These are phyloP conservation scores for Crenichthys baileyi DNA, from an alignment of 2,797 vertebrate genomes.

Conservation along the genomic window DNA sequence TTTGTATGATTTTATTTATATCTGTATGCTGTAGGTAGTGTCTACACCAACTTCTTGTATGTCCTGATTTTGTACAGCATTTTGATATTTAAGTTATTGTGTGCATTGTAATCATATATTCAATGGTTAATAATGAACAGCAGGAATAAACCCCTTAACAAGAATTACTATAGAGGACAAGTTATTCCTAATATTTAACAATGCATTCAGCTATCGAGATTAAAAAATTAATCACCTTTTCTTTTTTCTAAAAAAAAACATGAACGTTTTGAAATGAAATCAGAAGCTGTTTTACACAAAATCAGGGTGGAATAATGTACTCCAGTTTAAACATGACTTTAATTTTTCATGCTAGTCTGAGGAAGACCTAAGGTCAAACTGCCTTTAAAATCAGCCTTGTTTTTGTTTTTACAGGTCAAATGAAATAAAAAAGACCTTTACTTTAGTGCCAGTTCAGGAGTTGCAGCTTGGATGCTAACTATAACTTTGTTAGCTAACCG, in stretches of 20 bases:
- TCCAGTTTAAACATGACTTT: not conserved
- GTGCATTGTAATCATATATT: constrained; percentile 37
- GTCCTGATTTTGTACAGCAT: constrained; percentile 59
- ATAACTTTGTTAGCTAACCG: not conserved
- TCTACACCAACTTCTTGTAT: constrained; percentile 45
- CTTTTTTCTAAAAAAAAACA: not conserved
- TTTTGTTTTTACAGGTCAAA: not conserved
- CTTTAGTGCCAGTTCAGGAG: not conserved
- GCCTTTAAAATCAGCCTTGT: not conserved
- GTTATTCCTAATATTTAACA: constrained; percentile 31
- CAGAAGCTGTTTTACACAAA: not conserved
- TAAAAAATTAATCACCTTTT: not conserved
- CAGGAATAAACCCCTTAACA: constrained; percentile 29
- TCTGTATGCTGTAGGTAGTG: constrained; percentile 50
- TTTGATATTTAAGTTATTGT: constrained; percentile 63
- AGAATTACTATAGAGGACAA: constrained; percentile 17
- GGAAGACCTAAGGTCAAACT: not conserved
- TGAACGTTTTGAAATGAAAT: not conserved
- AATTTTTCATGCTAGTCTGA: not conserved
- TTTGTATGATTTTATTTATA: constrained; percentile 70
- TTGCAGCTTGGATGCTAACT: not conserved
- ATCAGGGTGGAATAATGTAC: not conserved
- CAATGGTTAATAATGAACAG: constrained; percentile 39
- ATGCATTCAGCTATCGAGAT: not conserved
- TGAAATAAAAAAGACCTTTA: not conserved